Conservation (phyloP, 1,140 invertebrate species). For the Drosophila paulistorum region DNA sequence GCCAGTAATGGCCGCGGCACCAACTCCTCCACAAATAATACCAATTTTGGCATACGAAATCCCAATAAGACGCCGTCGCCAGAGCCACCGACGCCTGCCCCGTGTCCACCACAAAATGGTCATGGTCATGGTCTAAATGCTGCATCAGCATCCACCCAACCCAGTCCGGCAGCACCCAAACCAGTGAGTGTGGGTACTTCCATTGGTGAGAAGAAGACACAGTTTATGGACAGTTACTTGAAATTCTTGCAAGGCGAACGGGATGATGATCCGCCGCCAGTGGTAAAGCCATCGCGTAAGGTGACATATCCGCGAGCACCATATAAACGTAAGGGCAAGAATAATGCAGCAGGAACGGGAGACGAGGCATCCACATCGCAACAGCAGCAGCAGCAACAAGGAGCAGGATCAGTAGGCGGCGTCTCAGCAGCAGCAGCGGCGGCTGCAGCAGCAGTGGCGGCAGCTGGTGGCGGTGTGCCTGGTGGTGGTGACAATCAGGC, state of each 20-base stretch:
- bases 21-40: constrained; percentile 72
- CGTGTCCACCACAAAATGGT: constrained; percentile 58
- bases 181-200: constrained; percentile 85
- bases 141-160: constrained; percentile 18
- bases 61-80: constrained; percentile 73
- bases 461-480: constrained; percentile 21
- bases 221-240: constrained; percentile 93
- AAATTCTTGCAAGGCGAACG: constrained; percentile 92
- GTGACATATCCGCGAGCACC: constrained; percentile 72
- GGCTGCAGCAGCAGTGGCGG: constrained; percentile 21
- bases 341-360: constrained; percentile 29
- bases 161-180: constrained; percentile 80
- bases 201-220: constrained; percentile 86
- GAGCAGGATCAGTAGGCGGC: constrained; percentile 52
- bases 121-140: constrained; percentile 24
- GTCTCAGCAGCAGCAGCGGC: constrained; percentile 46
- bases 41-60: constrained; percentile 79
- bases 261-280: constrained; percentile 89
- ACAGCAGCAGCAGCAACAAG: constrained; percentile 38
- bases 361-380: constrained; percentile 67
- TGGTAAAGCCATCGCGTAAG: constrained; percentile 77
- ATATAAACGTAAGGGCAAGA: constrained; percentile 63
- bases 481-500: constrained; percentile 23
- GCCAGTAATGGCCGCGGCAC: constrained; percentile 70
- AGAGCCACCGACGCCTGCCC: constrained; percentile 56